Evolutionary conservation across 2,888 invertebrate species (phyloP), one percentile per base, ranked within the genome.

Genomic region (Tenthredo amoena): DNA sequence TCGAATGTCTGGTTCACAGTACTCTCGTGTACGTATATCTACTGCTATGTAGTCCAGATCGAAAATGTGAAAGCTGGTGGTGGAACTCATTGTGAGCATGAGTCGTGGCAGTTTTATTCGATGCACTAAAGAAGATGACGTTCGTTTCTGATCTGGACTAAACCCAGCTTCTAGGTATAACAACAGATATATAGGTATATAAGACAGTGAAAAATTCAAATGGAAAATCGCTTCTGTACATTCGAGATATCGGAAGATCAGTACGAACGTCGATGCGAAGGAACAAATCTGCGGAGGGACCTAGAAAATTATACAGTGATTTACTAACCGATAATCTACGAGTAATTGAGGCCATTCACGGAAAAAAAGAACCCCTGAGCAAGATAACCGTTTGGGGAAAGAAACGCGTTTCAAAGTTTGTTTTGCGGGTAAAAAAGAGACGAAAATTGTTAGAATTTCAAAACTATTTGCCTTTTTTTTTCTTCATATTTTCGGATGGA

Each of bases 61-160:
- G 55, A 50, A 79, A 26, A 79, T 79, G 79, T 79, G 79, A 79
- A 79, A 79, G 79, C 79, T 55, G 50, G 31, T 18, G 76, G 10
- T n/a, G 31, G 76, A 76, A 18, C 26, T n/a, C 50, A 31, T 50
- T n/a, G 72, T 18, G 76, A 76, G 40, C 76, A 15, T 26, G 76
- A 76, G 76, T 40, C 47, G 21, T 10, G 26, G 26, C 21, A 21
- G 43, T 76, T 47, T 76, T 47, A 26, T 26, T 2, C 76, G 43
- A 40, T 76, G 43, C 79, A 79, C 79, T 79, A 55, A 5, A 50
- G 34, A n/a, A 79, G 34, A 79, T 79, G 50, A 79, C 79, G 50
- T 15, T 34, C 21, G 34, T 55, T 55, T 34, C 50, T 10, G 26
- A 50, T 79, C 55, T 55, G 26, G 79, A 26, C 55, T 55, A n/a